Conservation (phyloP, 2,797 vertebrate species). For the Diplodus sargus region DNA sequence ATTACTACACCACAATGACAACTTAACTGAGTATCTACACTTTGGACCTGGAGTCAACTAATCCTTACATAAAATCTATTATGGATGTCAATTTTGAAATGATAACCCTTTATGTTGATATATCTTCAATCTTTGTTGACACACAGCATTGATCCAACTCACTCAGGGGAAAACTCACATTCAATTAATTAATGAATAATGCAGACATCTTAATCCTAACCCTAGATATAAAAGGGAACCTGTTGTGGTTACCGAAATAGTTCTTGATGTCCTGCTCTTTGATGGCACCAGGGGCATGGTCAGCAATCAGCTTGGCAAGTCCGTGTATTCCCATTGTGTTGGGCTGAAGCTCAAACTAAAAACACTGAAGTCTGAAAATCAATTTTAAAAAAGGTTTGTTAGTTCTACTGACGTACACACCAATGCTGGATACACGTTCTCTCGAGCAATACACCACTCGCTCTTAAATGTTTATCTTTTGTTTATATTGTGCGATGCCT, state of each 20-base stretch:
- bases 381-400: not conserved
- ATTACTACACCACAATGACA: not conserved
- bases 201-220: not conserved
- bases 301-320: slow-evolving; percentile 94
- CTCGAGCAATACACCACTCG: not conserved
- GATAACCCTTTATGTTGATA: not conserved
- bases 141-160: not conserved
- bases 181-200: not conserved
- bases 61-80: not conserved
- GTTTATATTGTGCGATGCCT: not conserved
- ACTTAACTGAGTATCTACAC: not conserved
- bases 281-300: slow-evolving; percentile 92
- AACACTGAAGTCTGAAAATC: slow-evolving; percentile 47
- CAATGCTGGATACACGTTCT: not conserved
- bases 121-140: not conserved
- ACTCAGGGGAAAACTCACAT: not conserved
- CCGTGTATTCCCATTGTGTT: slow-evolving; percentile 95
- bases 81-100: not conserved
- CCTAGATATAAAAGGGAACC: no score
- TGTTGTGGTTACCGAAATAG: slow-evolving; percentile 87
- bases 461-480: not conserved
- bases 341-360: not conserved
- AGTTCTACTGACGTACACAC: not conserved
- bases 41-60: not conserved
- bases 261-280: slow-evolving; percentile 95